Conservation (phyloP, 2,888 invertebrate species). For the Cheilosia vernalis region DNA sequence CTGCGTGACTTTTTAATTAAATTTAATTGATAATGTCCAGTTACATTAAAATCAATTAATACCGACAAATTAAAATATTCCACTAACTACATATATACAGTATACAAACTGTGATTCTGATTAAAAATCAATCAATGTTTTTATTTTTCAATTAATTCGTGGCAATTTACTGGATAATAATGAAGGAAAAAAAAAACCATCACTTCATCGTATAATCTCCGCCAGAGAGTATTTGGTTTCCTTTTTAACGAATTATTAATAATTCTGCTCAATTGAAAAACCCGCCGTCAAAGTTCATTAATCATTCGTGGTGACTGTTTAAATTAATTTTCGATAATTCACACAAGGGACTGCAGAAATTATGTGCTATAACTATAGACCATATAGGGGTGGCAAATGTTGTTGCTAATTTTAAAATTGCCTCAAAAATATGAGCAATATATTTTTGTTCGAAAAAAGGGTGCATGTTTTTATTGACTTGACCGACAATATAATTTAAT, state of each 20-base stretch:
- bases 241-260: constrained; percentile 6
- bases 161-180: background rate
- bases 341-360: background rate
- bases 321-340: constrained; percentile 42
- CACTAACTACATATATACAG: background rate
- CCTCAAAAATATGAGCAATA: too few relatives aligned
- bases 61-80: background rate
- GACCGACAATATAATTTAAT: too few relatives aligned
- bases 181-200: too few relatives aligned
- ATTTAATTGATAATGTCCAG: background rate
- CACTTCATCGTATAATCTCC: too few relatives aligned
- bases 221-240: background rate
- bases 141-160: background rate
- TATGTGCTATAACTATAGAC: background rate
- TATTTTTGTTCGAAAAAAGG: too few relatives aligned
- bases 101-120: background rate
- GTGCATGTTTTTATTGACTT: too few relatives aligned
- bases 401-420: too few relatives aligned
- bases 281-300: constrained; percentile 34
- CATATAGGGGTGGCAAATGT: background rate
- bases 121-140: constrained; percentile 6
- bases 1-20: background rate
- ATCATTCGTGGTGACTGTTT: constrained; percentile 34
- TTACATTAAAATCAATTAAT: constrained; percentile 13
- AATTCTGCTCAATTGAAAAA: constrained; percentile 2